Evolutionary conservation across 2,888 invertebrate species (phyloP), one percentile per base, ranked within the genome.

Genomic region (Lissonota sp.): DNA sequence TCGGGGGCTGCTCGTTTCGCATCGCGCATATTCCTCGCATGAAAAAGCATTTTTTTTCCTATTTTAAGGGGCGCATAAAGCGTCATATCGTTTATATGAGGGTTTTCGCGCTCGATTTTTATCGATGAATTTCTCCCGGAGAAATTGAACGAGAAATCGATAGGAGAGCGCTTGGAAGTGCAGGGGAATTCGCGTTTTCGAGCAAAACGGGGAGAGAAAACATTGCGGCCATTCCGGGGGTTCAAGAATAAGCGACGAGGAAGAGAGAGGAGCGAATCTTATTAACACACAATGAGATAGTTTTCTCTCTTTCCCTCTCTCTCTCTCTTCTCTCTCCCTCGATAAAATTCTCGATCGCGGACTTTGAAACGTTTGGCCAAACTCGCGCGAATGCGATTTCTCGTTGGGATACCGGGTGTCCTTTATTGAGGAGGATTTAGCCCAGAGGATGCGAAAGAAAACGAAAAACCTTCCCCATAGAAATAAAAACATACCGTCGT

Each of bases 281-380:
- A 92, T 92, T 92, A 92, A 92, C 92, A 92, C 92, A 92, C 92
- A 92, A 92, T 92, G 92, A 92, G 91, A 92, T 92, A 92, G 92
- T 92, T 91, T 91, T 91, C 90, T 90, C 91, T 88, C 88, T 87
- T 80, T 84, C 66, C 85, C 51, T 37, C 53, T 67, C 49, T 60
- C 69, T 77, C 63, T 67, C 49, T 60, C 69, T 77, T 58, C 58
- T 57, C n/a, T 53, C 49, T 64, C 40, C 73, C 67, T 76, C 69
- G n/a, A 40, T 46, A 64, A 69, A 73, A 69, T 64, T 76, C 76
- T 72, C 62, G 78, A 78, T 81, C 74, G 39, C 49, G 57, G 63
- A 69, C 67, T 63, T 74, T 70, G 6, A 69, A 80, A 80, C 57
- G 64, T 74, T 74, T 69, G 55, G 64, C 67, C 79, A 87, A 88